A percentile compares a stretch with the other conserved stretches of the same genome.
Conservation (phyloP, 2,888 invertebrate species). For the Pseudococcus viburni region DNA sequence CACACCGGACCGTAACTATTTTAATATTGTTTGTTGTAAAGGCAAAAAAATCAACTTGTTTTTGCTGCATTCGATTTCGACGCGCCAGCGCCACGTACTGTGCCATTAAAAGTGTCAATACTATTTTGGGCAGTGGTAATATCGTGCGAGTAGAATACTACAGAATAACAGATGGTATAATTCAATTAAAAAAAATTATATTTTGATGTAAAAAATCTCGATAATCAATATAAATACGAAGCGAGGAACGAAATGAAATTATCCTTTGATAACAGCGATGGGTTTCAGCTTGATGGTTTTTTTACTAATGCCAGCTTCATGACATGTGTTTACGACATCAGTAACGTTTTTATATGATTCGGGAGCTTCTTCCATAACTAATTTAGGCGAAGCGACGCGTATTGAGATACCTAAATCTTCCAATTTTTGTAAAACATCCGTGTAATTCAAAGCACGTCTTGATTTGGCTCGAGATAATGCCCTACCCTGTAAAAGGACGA, state of each 20-base stretch:
- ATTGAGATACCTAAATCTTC: constrained; percentile 92
- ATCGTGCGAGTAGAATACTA: not conserved
- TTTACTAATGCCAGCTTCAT: constrained; percentile 96
- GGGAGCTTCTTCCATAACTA: constrained; percentile 99
- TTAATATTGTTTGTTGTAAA: constrained; percentile 35
- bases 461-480: constrained; percentile 98
- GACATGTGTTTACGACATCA: constrained; percentile 98
- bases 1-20: constrained; percentile 58
- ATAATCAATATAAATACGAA: not conserved
- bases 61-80: constrained; percentile 25
- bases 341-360: constrained; percentile 99
- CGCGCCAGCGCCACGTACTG: not conserved
- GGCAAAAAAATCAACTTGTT: not conserved
- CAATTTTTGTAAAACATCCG: constrained; percentile 85
- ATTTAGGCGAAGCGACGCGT: constrained; percentile 97
- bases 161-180: not conserved
- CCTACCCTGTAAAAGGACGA: constrained; percentile 81
- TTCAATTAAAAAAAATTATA: not conserved
- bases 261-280: constrained; percentile 98
- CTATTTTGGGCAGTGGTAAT: constrained; percentile 4
- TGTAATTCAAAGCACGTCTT: constrained; percentile 93
- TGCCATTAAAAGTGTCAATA: constrained; percentile 1
- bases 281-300: constrained; percentile 96
- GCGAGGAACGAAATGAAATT: not conserved
- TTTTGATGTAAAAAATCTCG: not conserved